phyloP scores from a whole-genome alignment of 2,113 vertebrate genomes.

The Nerophis ophidion region DNA sequence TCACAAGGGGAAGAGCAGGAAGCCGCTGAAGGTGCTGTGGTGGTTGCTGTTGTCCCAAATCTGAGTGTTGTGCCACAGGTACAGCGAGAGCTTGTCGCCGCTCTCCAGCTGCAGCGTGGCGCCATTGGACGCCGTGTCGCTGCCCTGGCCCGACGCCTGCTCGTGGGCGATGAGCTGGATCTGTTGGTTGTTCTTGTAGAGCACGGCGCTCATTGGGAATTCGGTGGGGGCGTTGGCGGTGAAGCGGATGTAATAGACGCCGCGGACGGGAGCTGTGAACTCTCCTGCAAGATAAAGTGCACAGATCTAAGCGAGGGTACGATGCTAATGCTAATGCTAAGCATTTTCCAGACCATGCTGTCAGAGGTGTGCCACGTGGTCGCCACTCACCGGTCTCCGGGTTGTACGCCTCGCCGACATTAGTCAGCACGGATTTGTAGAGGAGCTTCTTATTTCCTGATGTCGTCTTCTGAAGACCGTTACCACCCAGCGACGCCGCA shows the following conservation, averaged over 20 bases:
- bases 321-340: too few species aligned
- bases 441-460: slow-evolving; percentile 8
- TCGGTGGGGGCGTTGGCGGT: slow-evolving; percentile 42
- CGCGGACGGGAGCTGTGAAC: slow-evolving; percentile 43
- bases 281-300: slow-evolving; percentile 25
- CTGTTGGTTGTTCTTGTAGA: slow-evolving; percentile 20
- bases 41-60: slow-evolving; percentile 59
- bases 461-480: slow-evolving; percentile 10
- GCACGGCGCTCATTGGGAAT: slow-evolving; percentile 38
- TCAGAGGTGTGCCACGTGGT: not conserved
- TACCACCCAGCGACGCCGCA: slow-evolving; percentile 29
- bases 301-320: too few species aligned
- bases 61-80: slow-evolving; percentile 49
- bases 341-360: not conserved
- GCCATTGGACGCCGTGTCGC: slow-evolving; percentile 57
- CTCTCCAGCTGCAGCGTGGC: slow-evolving; percentile 45
- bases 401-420: slow-evolving; percentile 32
- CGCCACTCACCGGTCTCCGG: slow-evolving; percentile 9
- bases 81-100: slow-evolving; percentile 39
- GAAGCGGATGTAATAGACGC: slow-evolving; percentile 58
- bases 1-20: slow-evolving; percentile 48
- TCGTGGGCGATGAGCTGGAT: slow-evolving; percentile 49
- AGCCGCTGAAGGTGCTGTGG: slow-evolving; percentile 58
- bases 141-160: slow-evolving; percentile 41
- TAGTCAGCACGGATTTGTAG: slow-evolving; percentile 36